Conservation (phyloP, 2,113 vertebrate genomes). For the Ranitomeya variabilis region DNA sequence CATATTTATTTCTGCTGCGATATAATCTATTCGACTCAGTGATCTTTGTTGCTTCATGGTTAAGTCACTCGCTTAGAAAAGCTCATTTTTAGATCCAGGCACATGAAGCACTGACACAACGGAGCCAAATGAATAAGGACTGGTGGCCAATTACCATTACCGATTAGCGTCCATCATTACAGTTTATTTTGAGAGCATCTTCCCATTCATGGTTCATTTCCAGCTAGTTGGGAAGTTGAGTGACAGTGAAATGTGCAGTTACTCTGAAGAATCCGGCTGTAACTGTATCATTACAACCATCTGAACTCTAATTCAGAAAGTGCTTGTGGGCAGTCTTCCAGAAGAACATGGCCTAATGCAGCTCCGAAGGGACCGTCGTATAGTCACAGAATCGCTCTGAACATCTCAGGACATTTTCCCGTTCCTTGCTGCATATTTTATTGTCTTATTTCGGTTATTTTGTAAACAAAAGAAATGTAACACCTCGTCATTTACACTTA, state of each 20-base stretch:
- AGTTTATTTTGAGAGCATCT: conserved; percentile 55
- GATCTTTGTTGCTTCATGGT: neutral
- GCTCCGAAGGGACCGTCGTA: neutral
- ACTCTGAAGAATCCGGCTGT: conserved; percentile 48
- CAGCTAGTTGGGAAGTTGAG: conserved; percentile 48
- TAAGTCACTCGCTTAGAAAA: neutral
- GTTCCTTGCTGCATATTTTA: neutral
- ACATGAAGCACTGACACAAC: conserved; percentile 17
- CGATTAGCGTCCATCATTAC: conserved; percentile 50
- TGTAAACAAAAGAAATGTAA: neutral
- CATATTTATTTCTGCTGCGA: neutral
- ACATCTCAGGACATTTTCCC: neutral
- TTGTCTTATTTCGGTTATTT: neutral
- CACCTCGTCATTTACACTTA: conserved; percentile 15
- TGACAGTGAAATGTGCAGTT: conserved; percentile 51
- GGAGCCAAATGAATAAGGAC: conserved; percentile 16
- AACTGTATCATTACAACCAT: conserved; percentile 50
- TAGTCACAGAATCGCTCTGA: neutral
- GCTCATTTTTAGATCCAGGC: conserved; percentile 16
- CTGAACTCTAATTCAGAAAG: conserved; percentile 49
- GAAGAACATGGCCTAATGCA: conserved; percentile 36
- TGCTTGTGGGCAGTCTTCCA: conserved; percentile 50
- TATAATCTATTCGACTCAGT: neutral
- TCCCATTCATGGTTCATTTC: conserved; percentile 39
- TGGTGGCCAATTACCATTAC: conserved; percentile 41